phyloP scores from a whole-genome alignment of 2,888 invertebrate species.

The Lasioglossum villosulum region DNA sequence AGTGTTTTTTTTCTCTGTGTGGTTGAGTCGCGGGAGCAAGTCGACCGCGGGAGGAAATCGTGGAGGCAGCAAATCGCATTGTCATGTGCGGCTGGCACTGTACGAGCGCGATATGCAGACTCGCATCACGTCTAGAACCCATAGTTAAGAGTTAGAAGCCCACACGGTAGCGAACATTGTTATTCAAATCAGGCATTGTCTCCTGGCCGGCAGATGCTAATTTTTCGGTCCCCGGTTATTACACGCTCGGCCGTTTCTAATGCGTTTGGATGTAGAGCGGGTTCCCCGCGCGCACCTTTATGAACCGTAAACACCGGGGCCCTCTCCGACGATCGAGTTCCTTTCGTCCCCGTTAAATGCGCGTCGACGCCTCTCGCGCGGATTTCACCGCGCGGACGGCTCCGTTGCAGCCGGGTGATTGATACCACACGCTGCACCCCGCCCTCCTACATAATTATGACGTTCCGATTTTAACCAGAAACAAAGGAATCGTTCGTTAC shows the following conservation, averaged over 20 bases:
- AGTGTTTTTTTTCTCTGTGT: slow-evolving; percentile 10
- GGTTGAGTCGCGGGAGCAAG: slow-evolving; percentile 30
- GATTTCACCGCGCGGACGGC: slow-evolving; percentile 4
- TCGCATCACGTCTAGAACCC: slow-evolving; percentile 73
- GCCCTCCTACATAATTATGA: slow-evolving; percentile 59
- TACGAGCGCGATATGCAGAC: slow-evolving; percentile 59
- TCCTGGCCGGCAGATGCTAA: slow-evolving; percentile 80
- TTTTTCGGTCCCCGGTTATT: slow-evolving; percentile 81
- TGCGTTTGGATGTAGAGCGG: slow-evolving; percentile 81
- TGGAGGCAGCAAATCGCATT: slow-evolving; percentile 67
- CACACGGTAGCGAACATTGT: slow-evolving; percentile 84
- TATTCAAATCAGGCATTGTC: slow-evolving; percentile 84
- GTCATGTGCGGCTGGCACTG: slow-evolving; percentile 54
- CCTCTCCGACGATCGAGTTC: slow-evolving; percentile 38
- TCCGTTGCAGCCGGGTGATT: slow-evolving; percentile 16
- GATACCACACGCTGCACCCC: slow-evolving; percentile 42
- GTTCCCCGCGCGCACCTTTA: neutral
- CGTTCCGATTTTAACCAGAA: slow-evolving; percentile 57
- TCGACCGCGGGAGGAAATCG: slow-evolving; percentile 65
- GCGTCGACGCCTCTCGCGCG: slow-evolving; percentile 37
- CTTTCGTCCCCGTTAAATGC: neutral
- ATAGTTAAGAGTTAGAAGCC: slow-evolving; percentile 82
- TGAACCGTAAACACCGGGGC: slow-evolving; percentile 19
- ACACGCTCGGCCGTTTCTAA: slow-evolving; percentile 81
- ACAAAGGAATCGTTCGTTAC: slow-evolving; percentile 64